Evolutionary conservation across 2,113 vertebrate species (phyloP), one percentile per base, ranked within the genome.

Genomic region (Elachura formosa): DNA sequence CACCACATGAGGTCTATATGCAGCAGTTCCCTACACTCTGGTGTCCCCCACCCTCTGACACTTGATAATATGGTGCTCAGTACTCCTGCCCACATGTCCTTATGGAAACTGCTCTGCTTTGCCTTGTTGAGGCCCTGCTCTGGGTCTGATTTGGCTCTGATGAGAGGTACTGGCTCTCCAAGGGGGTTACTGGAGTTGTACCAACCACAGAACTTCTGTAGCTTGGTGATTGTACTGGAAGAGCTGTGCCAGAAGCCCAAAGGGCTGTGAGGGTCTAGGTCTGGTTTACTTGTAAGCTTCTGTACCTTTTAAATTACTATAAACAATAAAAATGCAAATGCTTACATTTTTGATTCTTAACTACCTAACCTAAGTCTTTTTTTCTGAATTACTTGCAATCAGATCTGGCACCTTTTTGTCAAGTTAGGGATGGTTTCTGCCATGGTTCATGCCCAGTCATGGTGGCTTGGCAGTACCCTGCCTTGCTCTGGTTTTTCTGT

Each of bases 251-350:
- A 28, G 51, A 69, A 81, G 28, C 24, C 34, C 20, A 6, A 51
- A 62, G 46, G 33, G 46, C 24, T 56, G 14, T 61, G 68, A 74
- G 48, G 46, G 52, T 11, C 45, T 82, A 56, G 4, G 8, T 77
- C 48, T 77, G 80, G 83, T 63, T 55, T 81, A 38, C 48, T 75
- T 86, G 51, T 21, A n/a, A 78, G 75, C 6, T 41, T 78, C 34
- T 93, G 26, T 85, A 82, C 46, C 75, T 97, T 96, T 96, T 92
- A 93, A 81, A 86, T 78, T 1, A 63, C 19, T 56, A 45, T 41
- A 58, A 88, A 69, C 10, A 95, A 64, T 87, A 38, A 85, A 87
- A 86, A 75, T 82, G 59, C 59, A 80, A 59, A 59, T 40, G 12
- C 3, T 55, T 62, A 0, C 29, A 5, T 43, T 58, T 67, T 48